phyloP scores from a whole-genome alignment of 2,113 vertebrate genomes.

The Ramphastos sulfuratus region DNA sequence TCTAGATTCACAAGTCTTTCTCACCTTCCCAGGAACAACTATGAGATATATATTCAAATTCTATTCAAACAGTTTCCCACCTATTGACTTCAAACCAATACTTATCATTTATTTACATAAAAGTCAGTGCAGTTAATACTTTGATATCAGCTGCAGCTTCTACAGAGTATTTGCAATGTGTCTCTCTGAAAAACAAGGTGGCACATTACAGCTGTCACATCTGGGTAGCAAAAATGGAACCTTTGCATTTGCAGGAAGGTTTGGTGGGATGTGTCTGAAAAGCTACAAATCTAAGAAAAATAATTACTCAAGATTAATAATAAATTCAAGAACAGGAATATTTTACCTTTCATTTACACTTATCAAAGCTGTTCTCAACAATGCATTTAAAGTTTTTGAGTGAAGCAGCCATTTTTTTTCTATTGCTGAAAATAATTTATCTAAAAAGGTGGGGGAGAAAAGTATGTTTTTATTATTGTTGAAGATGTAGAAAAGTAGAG shows the following conservation, averaged over 20 bases:
- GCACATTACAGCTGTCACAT: background rate
- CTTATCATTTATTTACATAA: too few relatives aligned
- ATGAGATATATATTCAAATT: background rate
- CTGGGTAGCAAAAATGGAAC: background rate
- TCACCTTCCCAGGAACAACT: background rate
- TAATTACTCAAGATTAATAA: background rate
- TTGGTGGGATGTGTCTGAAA: background rate
- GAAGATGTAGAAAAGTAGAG: background rate
- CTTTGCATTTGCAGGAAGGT: background rate
- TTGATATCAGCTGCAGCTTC: background rate
- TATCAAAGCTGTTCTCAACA: slow-evolving; percentile 81
- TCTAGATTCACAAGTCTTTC: background rate
- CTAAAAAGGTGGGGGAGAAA: slow-evolving; percentile 67
- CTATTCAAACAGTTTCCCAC: background rate
- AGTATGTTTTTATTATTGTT: background rate
- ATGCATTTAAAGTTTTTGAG: slow-evolving; percentile 78
- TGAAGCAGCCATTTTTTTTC: slow-evolving; percentile 84
- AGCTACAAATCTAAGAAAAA: background rate
- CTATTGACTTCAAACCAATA: too few relatives aligned
- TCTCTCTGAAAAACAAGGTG: background rate
- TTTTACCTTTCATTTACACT: slow-evolving; percentile 52
- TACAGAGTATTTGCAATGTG: background rate
- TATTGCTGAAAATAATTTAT: slow-evolving; percentile 81
- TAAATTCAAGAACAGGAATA: background rate
- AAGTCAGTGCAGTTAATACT: too few relatives aligned